These are phyloP conservation scores for Brachionus angularis DNA, from an alignment of 1,140 invertebrate genomes.

Conservation along the genomic window DNA sequence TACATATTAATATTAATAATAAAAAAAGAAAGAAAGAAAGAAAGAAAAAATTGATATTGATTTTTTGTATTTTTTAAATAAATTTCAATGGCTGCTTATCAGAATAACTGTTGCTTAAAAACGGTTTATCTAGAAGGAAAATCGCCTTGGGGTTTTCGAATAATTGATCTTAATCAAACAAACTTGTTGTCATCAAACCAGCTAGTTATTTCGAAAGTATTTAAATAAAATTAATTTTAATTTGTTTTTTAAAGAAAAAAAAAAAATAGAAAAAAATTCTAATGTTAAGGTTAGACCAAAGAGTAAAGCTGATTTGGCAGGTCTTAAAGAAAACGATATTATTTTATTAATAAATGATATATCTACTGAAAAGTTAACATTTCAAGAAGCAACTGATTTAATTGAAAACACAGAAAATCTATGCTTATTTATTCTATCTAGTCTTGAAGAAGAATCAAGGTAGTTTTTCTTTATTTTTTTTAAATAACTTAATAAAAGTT, in stretches of 20 bases:
- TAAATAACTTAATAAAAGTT: too few species aligned
- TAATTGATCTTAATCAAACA: too few species aligned
- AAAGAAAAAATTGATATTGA: too few species aligned
- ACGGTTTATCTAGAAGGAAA: conserved; percentile 23
- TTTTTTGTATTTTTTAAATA: too few species aligned
- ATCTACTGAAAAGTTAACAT: neutral
- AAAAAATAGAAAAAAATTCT: too few species aligned
- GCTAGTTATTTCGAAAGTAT: conserved; percentile 19
- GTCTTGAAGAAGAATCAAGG: neutral
- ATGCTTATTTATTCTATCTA: conserved; percentile 21
- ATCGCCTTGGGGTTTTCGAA: conserved; percentile 29
- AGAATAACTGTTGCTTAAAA: conserved; percentile 17
- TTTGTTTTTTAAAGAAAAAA: too few species aligned
- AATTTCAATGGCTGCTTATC: too few species aligned
- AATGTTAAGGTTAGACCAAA: conserved; percentile 15
- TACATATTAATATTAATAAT: too few species aligned
- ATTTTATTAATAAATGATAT: conserved; percentile 16
- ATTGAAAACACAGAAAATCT: conserved; percentile 17
- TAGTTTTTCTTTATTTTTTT: neutral
- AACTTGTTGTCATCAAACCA: neutral
- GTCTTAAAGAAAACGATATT: conserved; percentile 36
- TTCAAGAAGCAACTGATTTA: conserved; percentile 1
- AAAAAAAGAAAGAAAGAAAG: too few species aligned
- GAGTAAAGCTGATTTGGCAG: conserved; percentile 25
- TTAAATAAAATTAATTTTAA: too few species aligned